A percentile compares a stretch with the other conserved stretches of the same genome.
Conservation (phyloP, 2,113 vertebrate genomes). For the Hypocryptadius cinnamomeus region DNA sequence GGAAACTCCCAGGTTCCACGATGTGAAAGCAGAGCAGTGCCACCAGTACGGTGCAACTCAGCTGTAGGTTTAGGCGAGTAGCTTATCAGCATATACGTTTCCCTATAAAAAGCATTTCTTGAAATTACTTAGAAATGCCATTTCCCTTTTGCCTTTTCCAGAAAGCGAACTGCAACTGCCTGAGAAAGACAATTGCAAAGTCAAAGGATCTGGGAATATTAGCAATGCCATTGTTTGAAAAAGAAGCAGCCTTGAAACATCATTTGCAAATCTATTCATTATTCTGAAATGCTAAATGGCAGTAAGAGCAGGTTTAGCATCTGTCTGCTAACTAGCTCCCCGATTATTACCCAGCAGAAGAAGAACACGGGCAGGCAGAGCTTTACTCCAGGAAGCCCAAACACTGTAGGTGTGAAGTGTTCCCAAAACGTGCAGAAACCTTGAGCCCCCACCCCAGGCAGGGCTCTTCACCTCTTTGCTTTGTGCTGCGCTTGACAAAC, state of each 20-base stretch:
- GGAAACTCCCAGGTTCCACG: background rate
- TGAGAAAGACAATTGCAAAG: slow-evolving; percentile 1
- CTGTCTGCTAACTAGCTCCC: slow-evolving; percentile 57
- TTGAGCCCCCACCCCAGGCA: background rate
- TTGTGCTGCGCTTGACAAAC: slow-evolving; percentile 45
- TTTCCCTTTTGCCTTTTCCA: background rate
- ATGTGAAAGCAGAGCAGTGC: background rate
- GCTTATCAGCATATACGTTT: background rate
- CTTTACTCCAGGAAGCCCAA: slow-evolving; percentile 7
- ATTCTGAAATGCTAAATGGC: slow-evolving; percentile 51
- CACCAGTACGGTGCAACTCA: background rate
- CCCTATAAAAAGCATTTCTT: background rate
- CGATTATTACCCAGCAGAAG: slow-evolving; percentile 42
- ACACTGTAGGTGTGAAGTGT: background rate
- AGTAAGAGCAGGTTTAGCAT: slow-evolving; percentile 35
- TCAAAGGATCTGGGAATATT: slow-evolving; percentile 50
- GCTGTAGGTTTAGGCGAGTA: background rate
- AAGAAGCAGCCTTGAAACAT: slow-evolving; percentile 53
- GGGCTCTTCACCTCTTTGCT: background rate
- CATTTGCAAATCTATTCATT: slow-evolving; percentile 63
- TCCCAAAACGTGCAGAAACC: background rate
- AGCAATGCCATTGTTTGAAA: slow-evolving; percentile 57
- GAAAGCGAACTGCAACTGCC: background rate
- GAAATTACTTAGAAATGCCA: background rate
- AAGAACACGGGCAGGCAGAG: background rate